Percentiles rank a stretch among this genome's conserved stretches.
Evolutionary conservation across 2,113 vertebrate species (phyloP).

Genomic region (Cettia cetti): DNA sequence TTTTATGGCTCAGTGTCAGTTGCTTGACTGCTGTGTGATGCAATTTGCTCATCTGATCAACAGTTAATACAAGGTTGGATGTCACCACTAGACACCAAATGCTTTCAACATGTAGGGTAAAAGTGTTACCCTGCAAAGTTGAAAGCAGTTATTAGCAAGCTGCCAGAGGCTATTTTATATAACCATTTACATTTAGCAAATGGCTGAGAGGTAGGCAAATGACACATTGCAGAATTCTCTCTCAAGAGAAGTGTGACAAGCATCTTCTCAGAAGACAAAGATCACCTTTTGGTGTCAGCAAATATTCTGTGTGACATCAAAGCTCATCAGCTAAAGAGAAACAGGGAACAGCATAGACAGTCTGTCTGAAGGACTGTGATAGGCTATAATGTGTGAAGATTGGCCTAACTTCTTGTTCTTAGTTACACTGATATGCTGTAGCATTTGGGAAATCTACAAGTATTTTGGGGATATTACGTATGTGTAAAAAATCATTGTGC

Average conservation of each 20-base stretch:
- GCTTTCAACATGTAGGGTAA: background rate
- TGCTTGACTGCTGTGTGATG: background rate
- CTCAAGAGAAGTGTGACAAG: background rate
- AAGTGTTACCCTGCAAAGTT: background rate
- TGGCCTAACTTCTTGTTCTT: background rate
- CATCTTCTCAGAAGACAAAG: background rate
- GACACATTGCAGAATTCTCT: background rate
- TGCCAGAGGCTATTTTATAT: background rate
- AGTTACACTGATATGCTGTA: background rate
- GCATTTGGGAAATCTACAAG: background rate
- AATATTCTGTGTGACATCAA: background rate
- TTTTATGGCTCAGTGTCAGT: background rate
- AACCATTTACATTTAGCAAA: background rate
- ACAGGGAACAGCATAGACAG: background rate
- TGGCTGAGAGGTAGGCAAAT: background rate
- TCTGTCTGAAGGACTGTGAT: background rate
- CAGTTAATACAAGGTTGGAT: background rate
- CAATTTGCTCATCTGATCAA: background rate
- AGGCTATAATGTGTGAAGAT: background rate
- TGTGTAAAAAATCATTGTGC: background rate
- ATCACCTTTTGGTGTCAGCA: background rate
- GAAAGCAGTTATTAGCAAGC: background rate
- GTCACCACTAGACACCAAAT: background rate
- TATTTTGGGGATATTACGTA: background rate
- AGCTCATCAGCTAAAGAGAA: background rate